Evolutionary conservation across 2,888 invertebrate species (phyloP).

Genomic region (Lysandra coridon): DNA sequence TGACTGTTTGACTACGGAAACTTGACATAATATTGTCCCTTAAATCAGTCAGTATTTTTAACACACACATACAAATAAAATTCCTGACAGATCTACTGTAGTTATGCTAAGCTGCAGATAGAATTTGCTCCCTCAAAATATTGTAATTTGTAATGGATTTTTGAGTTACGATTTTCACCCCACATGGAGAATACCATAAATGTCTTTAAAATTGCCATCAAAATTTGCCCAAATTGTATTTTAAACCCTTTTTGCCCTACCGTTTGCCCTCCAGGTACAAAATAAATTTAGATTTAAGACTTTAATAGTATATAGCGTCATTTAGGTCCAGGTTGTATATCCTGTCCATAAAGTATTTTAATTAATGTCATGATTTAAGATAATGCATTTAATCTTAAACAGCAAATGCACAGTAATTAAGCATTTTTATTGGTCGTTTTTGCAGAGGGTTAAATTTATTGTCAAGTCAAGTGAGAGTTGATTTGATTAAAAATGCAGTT

Average conservation of each 20-base stretch:
- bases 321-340: slow-evolving; percentile 35
- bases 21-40: too few species aligned
- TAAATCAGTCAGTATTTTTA: neutral
- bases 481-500: neutral
- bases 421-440: slow-evolving; percentile 8
- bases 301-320: slow-evolving; percentile 8
- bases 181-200: slow-evolving; percentile 1
- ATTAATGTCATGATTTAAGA: slow-evolving; percentile 43
- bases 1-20: too few species aligned
- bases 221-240: neutral
- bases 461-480: neutral
- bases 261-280: slow-evolving; percentile 21
- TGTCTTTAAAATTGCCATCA: neutral
- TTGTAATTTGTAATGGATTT: neutral
- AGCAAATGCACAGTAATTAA: slow-evolving; percentile 14
- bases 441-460: neutral
- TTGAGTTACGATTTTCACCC: neutral
- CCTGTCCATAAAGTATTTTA: slow-evolving; percentile 41
- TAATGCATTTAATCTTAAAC: slow-evolving; percentile 37
- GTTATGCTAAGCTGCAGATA: too few species aligned
- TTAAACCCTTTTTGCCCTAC: neutral
- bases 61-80: too few species aligned
- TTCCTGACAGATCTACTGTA: too few species aligned
- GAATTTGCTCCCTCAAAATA: neutral
- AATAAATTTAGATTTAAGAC: neutral